Conservation (phyloP, 2,797 vertebrate species). For the Typhlichthys eigenmanni region DNA sequence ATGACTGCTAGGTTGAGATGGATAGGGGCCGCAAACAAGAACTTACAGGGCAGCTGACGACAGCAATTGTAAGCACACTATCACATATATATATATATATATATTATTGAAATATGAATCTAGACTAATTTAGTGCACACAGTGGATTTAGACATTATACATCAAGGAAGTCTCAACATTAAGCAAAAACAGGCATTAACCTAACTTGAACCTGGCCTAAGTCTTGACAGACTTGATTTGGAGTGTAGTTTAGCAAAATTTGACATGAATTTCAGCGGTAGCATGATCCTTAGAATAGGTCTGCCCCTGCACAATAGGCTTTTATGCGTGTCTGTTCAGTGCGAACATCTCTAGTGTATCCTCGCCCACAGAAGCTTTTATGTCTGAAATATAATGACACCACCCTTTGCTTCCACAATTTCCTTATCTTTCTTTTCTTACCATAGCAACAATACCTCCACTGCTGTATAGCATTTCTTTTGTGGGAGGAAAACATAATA, state of each 20-base stretch:
- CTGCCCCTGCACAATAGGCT: slow-evolving; percentile 45
- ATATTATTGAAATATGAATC: slow-evolving; percentile 6
- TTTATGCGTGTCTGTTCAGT: slow-evolving; percentile 36
- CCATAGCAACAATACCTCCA: slow-evolving; percentile 50
- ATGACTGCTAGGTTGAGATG: slow-evolving; percentile 23
- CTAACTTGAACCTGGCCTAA: slow-evolving; percentile 9
- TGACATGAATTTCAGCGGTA: slow-evolving; percentile 14
- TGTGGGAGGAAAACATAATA: slow-evolving; percentile 60
- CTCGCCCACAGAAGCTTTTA: slow-evolving; percentile 40
- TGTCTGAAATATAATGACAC: slow-evolving; percentile 49
- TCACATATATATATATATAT: slow-evolving; percentile 21
- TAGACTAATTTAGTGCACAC: slow-evolving; percentile 7
- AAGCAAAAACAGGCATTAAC: slow-evolving; percentile 9
- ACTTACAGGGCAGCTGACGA: slow-evolving; percentile 41
- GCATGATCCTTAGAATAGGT: slow-evolving; percentile 55
- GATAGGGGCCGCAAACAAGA: slow-evolving; percentile 9
- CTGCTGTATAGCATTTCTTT: slow-evolving; percentile 64
- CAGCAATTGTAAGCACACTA: slow-evolving; percentile 61
- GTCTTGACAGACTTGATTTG: slow-evolving; percentile 12
- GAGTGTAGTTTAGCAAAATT: slow-evolving; percentile 3
- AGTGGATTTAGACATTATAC: slow-evolving; percentile 18
- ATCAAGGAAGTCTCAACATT: slow-evolving; percentile 5
- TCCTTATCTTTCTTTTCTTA: slow-evolving; percentile 41
- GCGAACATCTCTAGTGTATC: slow-evolving; percentile 33
- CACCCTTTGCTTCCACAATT: slow-evolving; percentile 36